Evolutionary conservation across 2,888 invertebrate species (phyloP), one percentile per base, ranked within the genome.

Genomic region (Hypselothyrea guttata): DNA sequence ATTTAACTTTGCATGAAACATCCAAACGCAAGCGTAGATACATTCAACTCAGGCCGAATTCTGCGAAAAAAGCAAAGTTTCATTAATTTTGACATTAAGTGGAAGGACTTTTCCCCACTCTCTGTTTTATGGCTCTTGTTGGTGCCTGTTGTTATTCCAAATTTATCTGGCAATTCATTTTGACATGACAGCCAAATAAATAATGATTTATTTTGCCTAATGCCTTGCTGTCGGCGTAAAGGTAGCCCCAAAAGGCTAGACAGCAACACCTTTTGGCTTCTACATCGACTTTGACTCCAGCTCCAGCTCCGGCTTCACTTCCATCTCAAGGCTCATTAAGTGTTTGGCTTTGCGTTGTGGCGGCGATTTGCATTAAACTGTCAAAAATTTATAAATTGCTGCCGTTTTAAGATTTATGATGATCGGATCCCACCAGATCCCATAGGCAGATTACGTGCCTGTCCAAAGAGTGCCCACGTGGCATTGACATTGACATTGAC

Each of bases 161-260:
- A 63, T 67, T 71, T 75, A 83, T 74, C 72, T 65, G 61, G 71
- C 74, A 76, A 76, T 74, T 79, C 71, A 81, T 72, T 83, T 82
- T 72, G 77, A 76, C 82, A 76, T 65, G 71, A 74, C 72, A 69
- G 62, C 65, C 67, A 74, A 81, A 84, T 72, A 84, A 82, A 84
- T 82, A 86, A 85, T 84, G 86, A 87, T 87, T 86, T 84, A 87
- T 84, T 57, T 54, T 31, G 34, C 7, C 30, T 54, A 57, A 45
- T 46, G 34, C 46, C 42, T 22, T 5, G 55, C 22, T 34, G 18
- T 38, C 31, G 42, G 42, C 45, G 27, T 42, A 42, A 65, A 70
- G 71, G 71, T 70, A 70, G 31, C 41, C 61, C 35, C 22, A 22
- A 22, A 18, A 52, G 37, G 22, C 38, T 13, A 44, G 41, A 35